phyloP scores from a whole-genome alignment of 2,113 vertebrate genomes.

The Silurus meridionalis region DNA sequence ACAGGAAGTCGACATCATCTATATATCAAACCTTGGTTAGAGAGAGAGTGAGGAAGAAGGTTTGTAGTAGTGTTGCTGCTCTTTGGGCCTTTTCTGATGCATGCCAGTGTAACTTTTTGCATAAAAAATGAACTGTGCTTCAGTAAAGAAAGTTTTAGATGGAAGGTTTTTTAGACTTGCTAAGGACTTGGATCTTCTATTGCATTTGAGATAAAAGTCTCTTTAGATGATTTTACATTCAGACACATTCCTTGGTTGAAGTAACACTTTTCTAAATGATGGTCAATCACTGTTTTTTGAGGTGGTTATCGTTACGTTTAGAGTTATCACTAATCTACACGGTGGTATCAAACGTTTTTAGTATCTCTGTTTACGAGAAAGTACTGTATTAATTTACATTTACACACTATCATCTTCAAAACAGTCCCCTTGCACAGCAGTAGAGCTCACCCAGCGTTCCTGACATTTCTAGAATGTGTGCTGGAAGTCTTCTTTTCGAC shows the following conservation, averaged over 20 bases:
- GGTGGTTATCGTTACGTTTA: not conserved
- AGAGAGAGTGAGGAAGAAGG: conserved; percentile 51
- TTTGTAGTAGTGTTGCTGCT: not conserved
- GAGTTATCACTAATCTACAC: not conserved
- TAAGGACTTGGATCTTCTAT: not conserved
- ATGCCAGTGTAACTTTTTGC: not conserved
- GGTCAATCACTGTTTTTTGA: not conserved
- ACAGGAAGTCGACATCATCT: conserved; percentile 87
- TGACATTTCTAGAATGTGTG: too few species aligned
- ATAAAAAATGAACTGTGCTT: not conserved
- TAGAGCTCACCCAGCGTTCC: too few species aligned
- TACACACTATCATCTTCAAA: too few species aligned
- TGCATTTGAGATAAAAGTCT: not conserved
- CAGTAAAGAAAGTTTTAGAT: not conserved
- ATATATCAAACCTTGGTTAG: conserved; percentile 73
- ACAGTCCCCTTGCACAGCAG: too few species aligned
- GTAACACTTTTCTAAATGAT: not conserved
- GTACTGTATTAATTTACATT: too few species aligned
- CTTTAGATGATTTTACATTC: not conserved
- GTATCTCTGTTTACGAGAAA: too few species aligned
- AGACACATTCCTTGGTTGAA: not conserved
- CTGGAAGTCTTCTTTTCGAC: too few species aligned
- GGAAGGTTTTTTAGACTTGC: not conserved
- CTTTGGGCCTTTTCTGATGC: not conserved
- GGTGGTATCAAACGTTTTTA: too few species aligned